Base-by-base conservation (phyloP, 2,888 invertebrate species). In the Augiades crinisus region DNA sequence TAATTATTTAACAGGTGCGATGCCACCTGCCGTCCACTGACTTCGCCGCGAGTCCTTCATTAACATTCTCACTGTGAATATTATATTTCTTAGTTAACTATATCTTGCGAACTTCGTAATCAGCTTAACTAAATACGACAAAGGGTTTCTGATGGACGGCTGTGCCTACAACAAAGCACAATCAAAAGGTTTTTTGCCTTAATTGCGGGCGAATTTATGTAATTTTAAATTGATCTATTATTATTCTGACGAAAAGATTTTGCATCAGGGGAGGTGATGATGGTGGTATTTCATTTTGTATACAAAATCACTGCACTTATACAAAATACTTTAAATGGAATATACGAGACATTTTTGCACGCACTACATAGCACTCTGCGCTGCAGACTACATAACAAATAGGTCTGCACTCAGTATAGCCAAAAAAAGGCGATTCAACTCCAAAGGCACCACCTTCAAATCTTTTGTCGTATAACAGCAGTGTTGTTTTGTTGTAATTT, bases 1-100 rank as follows among this genome's bases (percentile, higher is more conserved):
- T 84, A 83, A 86, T 87, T 85, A 78, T 79, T 80, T 78, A 72
- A 61, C 63, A 71, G 72, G 68, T 60, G 61, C 59, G 56, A 61
- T 56, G 69, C 67, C 82, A 81, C 78, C 84, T 80, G 84, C 64
- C 69, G 70, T 57, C 61, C 61, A 64, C 46, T 57, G 59, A 19
- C 12, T 54, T 61, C 54, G 52, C 31, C n/a, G 5, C 19, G 40
- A 52, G 47, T 30, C 30, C 6, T 54, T 59, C 58, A 62, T 63
- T 57, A 61, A 46, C 61, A 61, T 63, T 63, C 58, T 56, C 57
- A 38, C 56, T 50, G 57, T 53, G 57, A 60, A 63, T 61, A 53
- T 52, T 57, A 56, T 57, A 58, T 56, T 41, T 41, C 50, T 51
- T 49, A 53, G 44, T 37, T 33, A 53, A 49, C 54, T 47, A 47